Evolutionary conservation across 2,113 vertebrate species (phyloP).

Genomic region (Bubo scandiacus): DNA sequence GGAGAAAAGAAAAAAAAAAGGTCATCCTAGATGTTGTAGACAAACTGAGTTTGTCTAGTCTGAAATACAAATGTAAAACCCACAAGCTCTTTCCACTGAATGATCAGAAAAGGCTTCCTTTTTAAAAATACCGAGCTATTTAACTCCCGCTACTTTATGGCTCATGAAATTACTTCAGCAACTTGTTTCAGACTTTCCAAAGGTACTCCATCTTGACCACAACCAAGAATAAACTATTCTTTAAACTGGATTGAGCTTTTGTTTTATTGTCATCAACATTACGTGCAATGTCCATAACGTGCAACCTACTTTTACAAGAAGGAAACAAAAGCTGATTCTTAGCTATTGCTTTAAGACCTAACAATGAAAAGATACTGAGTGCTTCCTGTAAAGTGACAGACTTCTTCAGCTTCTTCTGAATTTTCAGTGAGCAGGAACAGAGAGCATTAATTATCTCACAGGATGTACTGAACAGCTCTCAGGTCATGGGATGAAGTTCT

Average conservation of each 20-base stretch:
- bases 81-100: neutral
- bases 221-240: neutral
- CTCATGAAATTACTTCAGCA: neutral
- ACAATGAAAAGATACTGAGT: neutral
- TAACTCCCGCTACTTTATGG: neutral
- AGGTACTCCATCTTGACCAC: neutral
- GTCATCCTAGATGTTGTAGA: neutral
- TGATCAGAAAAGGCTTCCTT: neutral
- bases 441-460: neutral
- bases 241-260: neutral
- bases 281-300: neutral
- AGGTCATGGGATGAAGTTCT: neutral
- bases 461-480: neutral
- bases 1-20: neutral
- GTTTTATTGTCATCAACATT: neutral
- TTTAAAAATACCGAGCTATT: neutral
- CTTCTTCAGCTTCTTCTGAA: neutral
- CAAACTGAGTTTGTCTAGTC: neutral
- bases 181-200: neutral
- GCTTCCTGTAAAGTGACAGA: neutral
- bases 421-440: neutral
- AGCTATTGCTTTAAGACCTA: neutral
- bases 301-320: neutral
- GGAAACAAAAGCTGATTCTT: neutral
- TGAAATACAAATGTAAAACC: neutral